Evolutionary conservation across 2,888 invertebrate species (phyloP).

Genomic region (Blera fallax): DNA sequence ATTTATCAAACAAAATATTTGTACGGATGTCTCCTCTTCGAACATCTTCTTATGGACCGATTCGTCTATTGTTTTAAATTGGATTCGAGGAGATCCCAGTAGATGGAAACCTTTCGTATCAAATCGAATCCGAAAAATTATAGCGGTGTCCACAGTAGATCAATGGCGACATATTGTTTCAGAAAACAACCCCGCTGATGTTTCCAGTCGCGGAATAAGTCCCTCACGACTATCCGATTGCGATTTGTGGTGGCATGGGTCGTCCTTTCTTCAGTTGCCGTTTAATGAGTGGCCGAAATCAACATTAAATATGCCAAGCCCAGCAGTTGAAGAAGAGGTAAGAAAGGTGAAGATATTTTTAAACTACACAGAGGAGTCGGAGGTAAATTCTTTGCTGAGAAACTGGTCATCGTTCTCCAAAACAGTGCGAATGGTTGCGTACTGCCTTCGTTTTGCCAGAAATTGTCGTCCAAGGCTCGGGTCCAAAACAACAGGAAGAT

Average conservation of each 20-base stretch:
- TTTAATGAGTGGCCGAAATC: background rate
- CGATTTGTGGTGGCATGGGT: constrained; percentile 12
- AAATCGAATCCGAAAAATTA: background rate
- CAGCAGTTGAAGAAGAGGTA: background rate
- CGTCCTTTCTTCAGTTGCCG: background rate
- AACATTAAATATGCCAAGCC: background rate
- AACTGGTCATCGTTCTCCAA: background rate
- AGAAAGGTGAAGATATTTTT: background rate
- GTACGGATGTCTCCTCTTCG: background rate
- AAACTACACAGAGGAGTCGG: background rate
- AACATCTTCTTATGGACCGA: constrained; percentile 26
- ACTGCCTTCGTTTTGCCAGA: no score
- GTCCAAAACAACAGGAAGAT: no score
- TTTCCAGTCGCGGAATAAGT: constrained; percentile 18
- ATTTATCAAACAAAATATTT: background rate
- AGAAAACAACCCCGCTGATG: background rate
- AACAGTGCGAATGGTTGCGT: no score
- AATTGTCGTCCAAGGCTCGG: no score
- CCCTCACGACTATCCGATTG: background rate
- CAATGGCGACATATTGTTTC: constrained; percentile 13
- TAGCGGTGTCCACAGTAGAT: background rate
- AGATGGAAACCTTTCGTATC: constrained; percentile 29
- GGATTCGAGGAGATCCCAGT: constrained; percentile 14
- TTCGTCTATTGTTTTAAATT: constrained; percentile 13
- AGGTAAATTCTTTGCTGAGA: background rate